These are phyloP conservation scores for Trimorus sp. DNA, from an alignment of 2,888 invertebrate species.

Conservation along the genomic window DNA sequence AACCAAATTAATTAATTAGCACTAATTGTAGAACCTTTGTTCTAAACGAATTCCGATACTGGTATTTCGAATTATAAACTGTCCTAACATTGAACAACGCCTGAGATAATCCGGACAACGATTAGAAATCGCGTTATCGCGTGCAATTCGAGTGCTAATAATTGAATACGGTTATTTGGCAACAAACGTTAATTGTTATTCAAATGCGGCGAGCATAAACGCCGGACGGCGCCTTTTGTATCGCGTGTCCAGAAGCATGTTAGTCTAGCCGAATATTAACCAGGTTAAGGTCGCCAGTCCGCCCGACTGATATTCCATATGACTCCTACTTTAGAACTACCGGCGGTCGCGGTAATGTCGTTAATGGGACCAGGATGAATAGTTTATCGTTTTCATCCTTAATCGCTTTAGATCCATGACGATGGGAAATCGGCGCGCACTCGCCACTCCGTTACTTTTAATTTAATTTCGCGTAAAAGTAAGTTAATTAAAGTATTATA, in stretches of 20 bases:
- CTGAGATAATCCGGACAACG: neutral
- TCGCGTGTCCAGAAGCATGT: conserved; percentile 10
- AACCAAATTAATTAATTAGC: no score
- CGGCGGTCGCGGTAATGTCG: neutral
- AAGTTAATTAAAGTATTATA: no score
- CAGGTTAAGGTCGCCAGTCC: conserved; percentile 18
- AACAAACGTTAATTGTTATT: conserved; percentile 8
- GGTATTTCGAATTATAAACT: no score
- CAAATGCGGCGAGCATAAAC: neutral
- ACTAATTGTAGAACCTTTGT: no score
- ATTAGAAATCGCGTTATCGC: conserved; percentile 7
- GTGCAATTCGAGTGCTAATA: conserved; percentile 1
- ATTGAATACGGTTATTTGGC: conserved; percentile 1
- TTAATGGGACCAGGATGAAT: conserved; percentile 11
- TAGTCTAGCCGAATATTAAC: conserved; percentile 27
- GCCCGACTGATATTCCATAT: conserved; percentile 29
- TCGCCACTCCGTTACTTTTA: neutral
- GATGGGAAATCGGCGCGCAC: neutral
- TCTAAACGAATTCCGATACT: no score
- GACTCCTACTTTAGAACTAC: conserved; percentile 25
- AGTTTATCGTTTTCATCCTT: conserved; percentile 10
- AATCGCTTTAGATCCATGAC: neutral
- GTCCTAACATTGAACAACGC: no score
- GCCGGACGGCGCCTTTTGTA: conserved; percentile 2
- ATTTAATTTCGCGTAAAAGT: no score